phyloP scores from a whole-genome alignment of 2,797 vertebrate genomes.

The Lerista edwardsae region DNA sequence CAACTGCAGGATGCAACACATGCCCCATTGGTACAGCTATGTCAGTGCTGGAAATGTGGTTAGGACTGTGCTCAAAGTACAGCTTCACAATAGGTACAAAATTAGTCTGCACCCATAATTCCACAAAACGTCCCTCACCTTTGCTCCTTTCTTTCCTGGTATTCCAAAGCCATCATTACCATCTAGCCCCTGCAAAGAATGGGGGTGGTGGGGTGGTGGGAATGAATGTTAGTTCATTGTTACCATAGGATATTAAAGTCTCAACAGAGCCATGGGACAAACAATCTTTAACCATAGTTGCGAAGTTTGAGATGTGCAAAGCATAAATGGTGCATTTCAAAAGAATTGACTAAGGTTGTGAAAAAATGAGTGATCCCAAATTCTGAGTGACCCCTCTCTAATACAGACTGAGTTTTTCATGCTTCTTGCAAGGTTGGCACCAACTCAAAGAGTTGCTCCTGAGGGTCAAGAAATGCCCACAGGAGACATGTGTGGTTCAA shows the following conservation, averaged over 20 bases:
- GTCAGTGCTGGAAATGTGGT: too few relatives aligned
- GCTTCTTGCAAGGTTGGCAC: not conserved
- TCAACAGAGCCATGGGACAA: not conserved
- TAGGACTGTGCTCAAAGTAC: too few relatives aligned
- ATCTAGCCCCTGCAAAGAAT: constrained; percentile 79
- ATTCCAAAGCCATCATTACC: constrained; percentile 80
- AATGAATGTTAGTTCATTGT: not conserved
- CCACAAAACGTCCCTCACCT: constrained; percentile 73
- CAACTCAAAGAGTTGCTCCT: too few relatives aligned
- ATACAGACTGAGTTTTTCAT: not conserved
- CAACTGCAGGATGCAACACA: too few relatives aligned
- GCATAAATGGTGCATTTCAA: not conserved
- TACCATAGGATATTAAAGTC: not conserved
- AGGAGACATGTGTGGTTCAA: too few relatives aligned
- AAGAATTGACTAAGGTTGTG: not conserved
- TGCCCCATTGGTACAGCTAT: too few relatives aligned
- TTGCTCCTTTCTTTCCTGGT: constrained; percentile 79
- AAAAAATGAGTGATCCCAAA: not conserved
- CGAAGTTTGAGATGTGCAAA: not conserved
- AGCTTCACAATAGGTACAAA: not conserved
- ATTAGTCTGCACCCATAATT: not conserved
- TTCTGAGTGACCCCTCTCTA: not conserved
- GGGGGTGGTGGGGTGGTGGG: not conserved
- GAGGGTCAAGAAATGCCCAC: too few relatives aligned
- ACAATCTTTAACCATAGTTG: not conserved